Evolutionary conservation across 2,797 vertebrate species (phyloP).

Genomic region (Pangasius mekongensis): DNA sequence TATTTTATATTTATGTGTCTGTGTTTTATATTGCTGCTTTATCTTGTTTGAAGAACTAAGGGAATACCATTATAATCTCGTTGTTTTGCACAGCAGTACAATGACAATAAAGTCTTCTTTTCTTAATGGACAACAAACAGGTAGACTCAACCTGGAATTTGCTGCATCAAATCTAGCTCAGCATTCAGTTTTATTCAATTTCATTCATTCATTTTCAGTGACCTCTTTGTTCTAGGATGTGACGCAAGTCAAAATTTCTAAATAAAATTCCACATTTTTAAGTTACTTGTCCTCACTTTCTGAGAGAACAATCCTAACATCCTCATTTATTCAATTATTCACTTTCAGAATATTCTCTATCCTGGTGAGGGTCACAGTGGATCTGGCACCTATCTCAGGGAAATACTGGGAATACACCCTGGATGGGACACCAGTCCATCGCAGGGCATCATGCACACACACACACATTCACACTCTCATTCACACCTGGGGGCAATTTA

Average conservation of each 20-base stretch:
- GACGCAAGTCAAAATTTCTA: neutral
- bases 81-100: too few relatives aligned
- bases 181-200: neutral
- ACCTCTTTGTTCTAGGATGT: neutral
- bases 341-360: neutral
- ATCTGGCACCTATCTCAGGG: neutral
- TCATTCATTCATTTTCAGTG: neutral
- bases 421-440: neutral
- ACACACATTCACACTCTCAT: neutral
- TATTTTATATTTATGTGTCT: too few relatives aligned
- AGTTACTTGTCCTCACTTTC: neutral
- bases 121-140: neutral
- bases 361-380: neutral
- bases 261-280: neutral
- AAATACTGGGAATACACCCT: neutral
- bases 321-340: neutral
- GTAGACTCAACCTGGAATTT: neutral
- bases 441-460: neutral
- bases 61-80: too few relatives aligned
- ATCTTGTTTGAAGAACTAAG: too few relatives aligned
- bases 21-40: too few relatives aligned
- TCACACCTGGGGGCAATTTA: neutral
- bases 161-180: neutral
- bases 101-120: too few relatives aligned
- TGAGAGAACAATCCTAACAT: neutral